A percentile compares a stretch with the other conserved stretches of the same genome.
phyloP scores from a whole-genome alignment of 2,797 vertebrate species.

The Synaphobranchus kaupii region DNA sequence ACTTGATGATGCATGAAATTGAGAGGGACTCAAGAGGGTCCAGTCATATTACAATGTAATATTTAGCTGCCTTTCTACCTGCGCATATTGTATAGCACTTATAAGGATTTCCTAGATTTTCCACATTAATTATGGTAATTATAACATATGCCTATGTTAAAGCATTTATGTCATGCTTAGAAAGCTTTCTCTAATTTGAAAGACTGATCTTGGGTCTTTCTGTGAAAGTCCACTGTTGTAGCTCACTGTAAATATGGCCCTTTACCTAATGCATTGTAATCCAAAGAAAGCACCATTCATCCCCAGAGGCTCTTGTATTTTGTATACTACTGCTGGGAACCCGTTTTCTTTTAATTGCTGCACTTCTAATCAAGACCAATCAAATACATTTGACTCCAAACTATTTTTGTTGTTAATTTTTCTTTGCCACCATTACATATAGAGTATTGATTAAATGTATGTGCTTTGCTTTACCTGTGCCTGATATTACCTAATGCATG shows the following conservation, averaged over 20 bases:
- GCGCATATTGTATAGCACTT: slow-evolving; percentile 33
- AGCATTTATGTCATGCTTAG: neutral
- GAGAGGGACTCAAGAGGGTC: slow-evolving; percentile 7
- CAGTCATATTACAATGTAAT: slow-evolving; percentile 29
- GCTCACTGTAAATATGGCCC: slow-evolving; percentile 30
- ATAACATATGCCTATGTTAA: slow-evolving; percentile 15
- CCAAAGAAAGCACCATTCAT: slow-evolving; percentile 27
- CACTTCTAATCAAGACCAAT: slow-evolving; percentile 31
- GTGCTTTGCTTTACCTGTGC: slow-evolving; percentile 18
- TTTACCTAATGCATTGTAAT: slow-evolving; percentile 20
- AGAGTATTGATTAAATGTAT: neutral
- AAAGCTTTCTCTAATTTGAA: slow-evolving; percentile 12
- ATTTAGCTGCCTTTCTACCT: slow-evolving; percentile 35
- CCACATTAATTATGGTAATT: slow-evolving; percentile 17
- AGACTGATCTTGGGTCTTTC: neutral
- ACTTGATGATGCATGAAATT: slow-evolving; percentile 20
- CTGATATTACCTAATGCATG: slow-evolving; percentile 15
- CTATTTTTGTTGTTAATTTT: slow-evolving; percentile 22
- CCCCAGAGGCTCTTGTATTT: slow-evolving; percentile 13
- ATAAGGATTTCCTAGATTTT: slow-evolving; percentile 29
- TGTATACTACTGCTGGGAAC: slow-evolving; percentile 21
- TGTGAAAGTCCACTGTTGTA: slow-evolving; percentile 17
- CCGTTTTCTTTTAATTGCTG: slow-evolving; percentile 30
- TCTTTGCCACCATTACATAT: neutral
- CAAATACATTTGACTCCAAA: neutral